phyloP scores from a whole-genome alignment of 2,797 vertebrate species.

The Brachyalestes nurse region DNA sequence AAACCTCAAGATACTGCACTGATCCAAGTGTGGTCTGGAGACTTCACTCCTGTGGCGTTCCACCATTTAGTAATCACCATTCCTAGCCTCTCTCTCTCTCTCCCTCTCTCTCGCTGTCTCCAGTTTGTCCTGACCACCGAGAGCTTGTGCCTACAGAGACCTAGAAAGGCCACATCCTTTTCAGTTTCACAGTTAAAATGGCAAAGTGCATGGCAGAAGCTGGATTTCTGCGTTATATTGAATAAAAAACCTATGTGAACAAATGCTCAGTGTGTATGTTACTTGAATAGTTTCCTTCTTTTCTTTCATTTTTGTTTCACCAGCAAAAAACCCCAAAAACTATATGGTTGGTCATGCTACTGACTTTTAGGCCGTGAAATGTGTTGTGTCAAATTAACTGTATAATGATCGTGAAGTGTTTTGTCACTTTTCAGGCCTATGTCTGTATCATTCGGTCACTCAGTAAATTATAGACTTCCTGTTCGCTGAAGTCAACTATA shows the following conservation, averaged over 20 bases:
- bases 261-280: neutral
- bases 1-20: slow-evolving; percentile 51
- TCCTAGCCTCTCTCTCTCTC: slow-evolving; percentile 23
- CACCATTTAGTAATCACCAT: slow-evolving; percentile 31
- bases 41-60: slow-evolving; percentile 45
- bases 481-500: slow-evolving; percentile 54
- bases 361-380: slow-evolving; percentile 20
- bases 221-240: neutral
- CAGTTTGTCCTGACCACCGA: neutral
- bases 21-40: slow-evolving; percentile 49
- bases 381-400: slow-evolving; percentile 37
- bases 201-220: neutral
- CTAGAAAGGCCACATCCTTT: neutral
- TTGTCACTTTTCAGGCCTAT: slow-evolving; percentile 30
- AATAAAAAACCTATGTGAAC: neutral
- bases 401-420: slow-evolving; percentile 41
- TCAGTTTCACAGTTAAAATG: neutral
- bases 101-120: slow-evolving; percentile 13
- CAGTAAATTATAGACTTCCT: slow-evolving; percentile 58
- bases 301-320: neutral
- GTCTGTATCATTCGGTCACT: slow-evolving; percentile 46
- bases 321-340: neutral
- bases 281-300: neutral
- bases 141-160: neutral
- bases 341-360: neutral